Conservation (phyloP, 2,113 vertebrate species). For the Enhydra lutris region DNA sequence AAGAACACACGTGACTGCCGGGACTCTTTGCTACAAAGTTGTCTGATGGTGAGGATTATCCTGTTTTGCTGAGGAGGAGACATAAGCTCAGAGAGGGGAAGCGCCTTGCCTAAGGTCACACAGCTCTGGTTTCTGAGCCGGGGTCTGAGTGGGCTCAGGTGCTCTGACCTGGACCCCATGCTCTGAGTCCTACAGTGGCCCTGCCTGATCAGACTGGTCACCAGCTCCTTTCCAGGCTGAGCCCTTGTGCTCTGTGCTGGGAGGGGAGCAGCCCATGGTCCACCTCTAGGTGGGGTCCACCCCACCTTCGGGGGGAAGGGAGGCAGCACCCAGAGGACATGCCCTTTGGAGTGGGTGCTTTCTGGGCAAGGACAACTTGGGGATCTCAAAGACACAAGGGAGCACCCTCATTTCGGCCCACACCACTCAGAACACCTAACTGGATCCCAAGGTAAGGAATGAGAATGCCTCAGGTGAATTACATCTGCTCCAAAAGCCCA, state of each 20-base stretch:
- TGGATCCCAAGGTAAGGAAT: not conserved
- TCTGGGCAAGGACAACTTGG: not conserved
- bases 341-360: not conserved
- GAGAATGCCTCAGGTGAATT: not conserved
- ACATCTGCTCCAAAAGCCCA: not conserved
- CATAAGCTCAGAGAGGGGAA: too few relatives aligned
- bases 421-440: not conserved
- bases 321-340: too few relatives aligned
- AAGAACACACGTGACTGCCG: accelerated
- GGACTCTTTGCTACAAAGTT: not conserved
- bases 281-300: not conserved
- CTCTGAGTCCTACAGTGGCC: not conserved
- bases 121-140: not conserved
- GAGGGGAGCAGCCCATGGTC: too few relatives aligned
- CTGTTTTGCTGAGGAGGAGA: not conserved
- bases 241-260: not conserved
- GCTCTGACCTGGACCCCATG: not conserved
- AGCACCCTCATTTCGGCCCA: not conserved
- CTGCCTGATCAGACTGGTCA: not conserved
- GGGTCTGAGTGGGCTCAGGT: not conserved
- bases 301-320: too few relatives aligned
- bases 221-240: not conserved
- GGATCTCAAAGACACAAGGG: not conserved
- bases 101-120: not conserved
- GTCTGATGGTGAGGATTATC: not conserved